phyloP scores from a whole-genome alignment of 35 echinoderm and acorn worm species.

The Apostichopus californicus region DNA sequence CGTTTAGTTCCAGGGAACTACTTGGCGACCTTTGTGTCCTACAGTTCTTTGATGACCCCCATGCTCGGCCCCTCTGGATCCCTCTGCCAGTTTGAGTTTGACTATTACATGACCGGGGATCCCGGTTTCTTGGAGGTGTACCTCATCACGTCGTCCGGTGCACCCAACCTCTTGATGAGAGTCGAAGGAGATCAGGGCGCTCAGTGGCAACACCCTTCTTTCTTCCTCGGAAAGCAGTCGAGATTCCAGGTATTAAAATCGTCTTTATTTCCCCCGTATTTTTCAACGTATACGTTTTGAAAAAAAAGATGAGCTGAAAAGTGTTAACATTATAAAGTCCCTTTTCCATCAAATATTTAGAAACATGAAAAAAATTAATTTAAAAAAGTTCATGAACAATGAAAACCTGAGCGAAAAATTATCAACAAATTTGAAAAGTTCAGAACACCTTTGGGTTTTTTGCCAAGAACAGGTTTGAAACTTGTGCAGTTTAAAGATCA shows the following conservation, averaged over 20 bases:
- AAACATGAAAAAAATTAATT: too few relatives aligned
- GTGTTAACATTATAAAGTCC: too few relatives aligned
- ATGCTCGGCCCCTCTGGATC: constrained; percentile 2
- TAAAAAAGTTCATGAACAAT: too few relatives aligned
- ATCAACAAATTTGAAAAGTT: too few relatives aligned
- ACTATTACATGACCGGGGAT: constrained; percentile 35
- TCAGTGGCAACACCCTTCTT: neutral
- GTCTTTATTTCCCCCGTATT: too few relatives aligned
- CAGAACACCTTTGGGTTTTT: too few relatives aligned
- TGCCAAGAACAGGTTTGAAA: too few relatives aligned
- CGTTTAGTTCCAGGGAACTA: neutral
- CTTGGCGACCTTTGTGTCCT: constrained; percentile 37
- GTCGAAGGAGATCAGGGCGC: constrained; percentile 23
- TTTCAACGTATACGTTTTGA: too few relatives aligned
- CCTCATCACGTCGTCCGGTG: neutral
- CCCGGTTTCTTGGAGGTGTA: constrained; percentile 42
- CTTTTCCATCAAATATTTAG: too few relatives aligned
- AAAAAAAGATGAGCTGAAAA: too few relatives aligned
- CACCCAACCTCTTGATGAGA: neutral
- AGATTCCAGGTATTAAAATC: neutral
- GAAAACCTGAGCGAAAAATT: too few relatives aligned
- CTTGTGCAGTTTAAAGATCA: too few relatives aligned
- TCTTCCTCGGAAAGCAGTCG: neutral
- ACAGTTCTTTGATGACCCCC: constrained; percentile 30
- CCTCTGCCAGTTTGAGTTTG: constrained; percentile 45